A percentile compares a stretch with the other conserved stretches of the same genome.
Evolutionary conservation across 2,888 invertebrate species (phyloP).

Genomic region (Acleris holmiana): DNA sequence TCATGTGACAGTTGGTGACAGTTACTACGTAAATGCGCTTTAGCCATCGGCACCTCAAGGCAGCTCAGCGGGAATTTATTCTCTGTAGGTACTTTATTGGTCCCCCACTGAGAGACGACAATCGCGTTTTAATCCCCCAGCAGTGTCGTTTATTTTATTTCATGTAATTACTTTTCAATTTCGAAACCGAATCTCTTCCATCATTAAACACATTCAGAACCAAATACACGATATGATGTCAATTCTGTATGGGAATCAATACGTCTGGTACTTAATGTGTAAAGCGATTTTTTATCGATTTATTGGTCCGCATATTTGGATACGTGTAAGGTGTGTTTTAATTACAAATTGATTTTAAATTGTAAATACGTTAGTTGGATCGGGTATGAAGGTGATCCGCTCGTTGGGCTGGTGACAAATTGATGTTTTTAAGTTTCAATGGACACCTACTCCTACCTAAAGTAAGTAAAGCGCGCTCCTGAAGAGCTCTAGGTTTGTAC

Average conservation of each 20-base stretch:
- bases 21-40: conserved; percentile 19
- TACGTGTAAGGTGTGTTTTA: conserved; percentile 16
- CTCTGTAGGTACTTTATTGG: conserved; percentile 20
- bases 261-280: not conserved
- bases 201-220: not conserved
- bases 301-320: conserved; percentile 12
- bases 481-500: no score
- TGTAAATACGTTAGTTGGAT: conserved; percentile 8
- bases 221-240: no score
- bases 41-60: conserved; percentile 30
- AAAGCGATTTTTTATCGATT: not conserved
- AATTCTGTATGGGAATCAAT: no score
- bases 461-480: no score
- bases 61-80: conserved; percentile 1
- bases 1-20: conserved; percentile 33
- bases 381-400: conserved; percentile 10
- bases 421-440: not conserved
- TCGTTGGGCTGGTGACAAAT: conserved; percentile 6
- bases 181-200: conserved; percentile 7
- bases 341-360: conserved; percentile 23
- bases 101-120: not conserved
- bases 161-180: conserved; percentile 31
- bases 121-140: conserved; percentile 5
- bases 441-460: not conserved
- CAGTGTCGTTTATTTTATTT: conserved; percentile 40